These are phyloP conservation scores for Ibidorhyncha struthersii DNA, from an alignment of 2,113 vertebrate species.

Conservation along the genomic window DNA sequence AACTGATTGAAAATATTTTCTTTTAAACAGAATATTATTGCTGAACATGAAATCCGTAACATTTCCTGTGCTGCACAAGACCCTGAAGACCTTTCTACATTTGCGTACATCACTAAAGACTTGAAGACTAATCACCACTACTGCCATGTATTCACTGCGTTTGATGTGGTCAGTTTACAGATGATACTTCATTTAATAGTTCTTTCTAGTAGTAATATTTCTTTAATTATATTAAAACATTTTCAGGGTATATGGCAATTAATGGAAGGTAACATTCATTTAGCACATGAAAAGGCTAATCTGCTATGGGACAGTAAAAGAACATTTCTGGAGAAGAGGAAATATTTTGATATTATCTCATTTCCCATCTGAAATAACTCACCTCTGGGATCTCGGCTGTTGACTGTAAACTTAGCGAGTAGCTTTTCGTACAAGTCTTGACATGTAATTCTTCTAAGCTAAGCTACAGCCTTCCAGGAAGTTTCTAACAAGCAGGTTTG, in stretches of 20 bases:
- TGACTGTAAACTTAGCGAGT: background rate
- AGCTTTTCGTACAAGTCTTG: background rate
- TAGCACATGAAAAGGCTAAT: background rate
- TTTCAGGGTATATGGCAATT: background rate
- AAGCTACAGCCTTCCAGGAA: background rate
- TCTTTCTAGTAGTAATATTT: background rate
- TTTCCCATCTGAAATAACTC: background rate
- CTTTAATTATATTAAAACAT: background rate
- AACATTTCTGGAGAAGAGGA: background rate
- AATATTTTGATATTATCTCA: background rate
- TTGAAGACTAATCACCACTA: constrained; percentile 99
- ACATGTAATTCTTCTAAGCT: background rate
- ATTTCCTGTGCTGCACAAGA: constrained; percentile 99
- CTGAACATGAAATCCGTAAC: constrained; percentile 98
- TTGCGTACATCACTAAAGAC: constrained; percentile 99
- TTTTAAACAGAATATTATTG: constrained; percentile 90
- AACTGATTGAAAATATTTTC: background rate
- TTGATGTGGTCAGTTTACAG: constrained; percentile 91
- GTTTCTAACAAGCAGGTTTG: background rate
- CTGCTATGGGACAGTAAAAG: background rate
- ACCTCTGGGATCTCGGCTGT: background rate
- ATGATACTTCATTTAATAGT: background rate
- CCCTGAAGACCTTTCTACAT: constrained; percentile 97
- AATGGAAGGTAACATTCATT: background rate
- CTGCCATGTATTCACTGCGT: constrained; percentile 98